Evolutionary conservation across 1,140 invertebrate species (phyloP).

Genomic region (Oryctes rhinoceros): DNA sequence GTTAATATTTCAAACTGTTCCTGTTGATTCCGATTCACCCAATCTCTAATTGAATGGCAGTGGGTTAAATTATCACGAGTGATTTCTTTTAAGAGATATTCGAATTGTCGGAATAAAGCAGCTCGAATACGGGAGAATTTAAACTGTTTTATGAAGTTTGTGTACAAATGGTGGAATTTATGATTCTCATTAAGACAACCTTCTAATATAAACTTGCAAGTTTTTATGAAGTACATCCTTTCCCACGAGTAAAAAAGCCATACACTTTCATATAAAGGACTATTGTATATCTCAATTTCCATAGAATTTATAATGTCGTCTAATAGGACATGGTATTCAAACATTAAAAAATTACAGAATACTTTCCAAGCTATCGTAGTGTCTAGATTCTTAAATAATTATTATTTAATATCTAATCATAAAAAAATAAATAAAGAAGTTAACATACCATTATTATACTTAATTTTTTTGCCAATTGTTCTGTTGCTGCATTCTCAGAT

Average conservation of each 20-base stretch:
- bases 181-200: neutral
- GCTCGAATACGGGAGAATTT: neutral
- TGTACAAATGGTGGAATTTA: neutral
- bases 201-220: constrained; percentile 28
- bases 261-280: neutral
- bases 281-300: neutral
- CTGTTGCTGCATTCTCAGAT: no score
- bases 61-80: neutral
- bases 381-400: constrained; percentile 35
- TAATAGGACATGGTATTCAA: constrained; percentile 30
- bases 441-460: neutral
- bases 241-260: constrained; percentile 40
- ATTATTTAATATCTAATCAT: neutral
- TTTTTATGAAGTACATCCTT: constrained; percentile 39
- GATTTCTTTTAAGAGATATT: constrained; percentile 27
- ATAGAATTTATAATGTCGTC: constrained; percentile 14
- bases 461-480: constrained; percentile 8
- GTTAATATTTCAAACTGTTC: constrained; percentile 31
- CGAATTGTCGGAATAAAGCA: constrained; percentile 6
- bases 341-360: constrained; percentile 42
- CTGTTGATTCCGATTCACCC: constrained; percentile 35
- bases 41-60: constrained; percentile 18
- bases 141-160: neutral
- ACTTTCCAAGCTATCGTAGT: constrained; percentile 17
- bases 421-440: neutral